Percentiles rank a stretch among this genome's conserved stretches.
These are phyloP conservation scores for Saccopteryx leptura DNA, from an alignment of 2,113 vertebrate genomes.

Conservation along the genomic window DNA sequence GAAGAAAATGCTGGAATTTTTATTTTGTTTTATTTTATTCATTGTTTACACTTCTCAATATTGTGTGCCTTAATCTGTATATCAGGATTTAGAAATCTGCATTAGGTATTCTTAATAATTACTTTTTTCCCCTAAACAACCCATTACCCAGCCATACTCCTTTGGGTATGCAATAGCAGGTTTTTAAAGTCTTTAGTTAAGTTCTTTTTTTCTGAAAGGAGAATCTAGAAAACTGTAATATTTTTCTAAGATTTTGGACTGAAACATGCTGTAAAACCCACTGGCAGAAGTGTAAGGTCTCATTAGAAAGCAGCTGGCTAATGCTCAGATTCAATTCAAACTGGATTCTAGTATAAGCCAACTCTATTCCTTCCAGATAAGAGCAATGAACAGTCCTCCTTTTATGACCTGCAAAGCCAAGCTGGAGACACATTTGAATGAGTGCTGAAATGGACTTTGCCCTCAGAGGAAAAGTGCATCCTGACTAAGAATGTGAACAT, in stretches of 20 bases:
- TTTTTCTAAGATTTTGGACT: background rate
- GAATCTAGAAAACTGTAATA: background rate
- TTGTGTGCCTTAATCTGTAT: background rate
- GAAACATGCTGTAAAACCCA: background rate
- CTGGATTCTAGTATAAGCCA: background rate
- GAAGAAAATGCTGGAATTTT: background rate
- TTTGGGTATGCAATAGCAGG: background rate
- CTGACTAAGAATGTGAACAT: background rate
- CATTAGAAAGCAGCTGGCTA: background rate
- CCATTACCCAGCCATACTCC: background rate
- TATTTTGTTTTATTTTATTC: constrained; percentile 9
- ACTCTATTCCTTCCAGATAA: background rate
- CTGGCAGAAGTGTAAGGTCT: background rate
- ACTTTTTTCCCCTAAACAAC: background rate
- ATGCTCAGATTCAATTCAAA: background rate
- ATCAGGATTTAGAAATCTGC: background rate
- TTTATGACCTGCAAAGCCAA: background rate
- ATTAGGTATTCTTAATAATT: background rate
- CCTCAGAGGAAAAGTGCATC: background rate
- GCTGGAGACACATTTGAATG: background rate
- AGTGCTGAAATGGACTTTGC: background rate
- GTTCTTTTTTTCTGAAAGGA: background rate
- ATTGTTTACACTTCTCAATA: background rate
- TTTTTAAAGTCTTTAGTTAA: background rate
- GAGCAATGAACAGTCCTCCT: background rate